Evolutionary conservation across 1,140 invertebrate species (phyloP), one percentile per base, ranked within the genome.

Genomic region (Drosophila repletoides): DNA sequence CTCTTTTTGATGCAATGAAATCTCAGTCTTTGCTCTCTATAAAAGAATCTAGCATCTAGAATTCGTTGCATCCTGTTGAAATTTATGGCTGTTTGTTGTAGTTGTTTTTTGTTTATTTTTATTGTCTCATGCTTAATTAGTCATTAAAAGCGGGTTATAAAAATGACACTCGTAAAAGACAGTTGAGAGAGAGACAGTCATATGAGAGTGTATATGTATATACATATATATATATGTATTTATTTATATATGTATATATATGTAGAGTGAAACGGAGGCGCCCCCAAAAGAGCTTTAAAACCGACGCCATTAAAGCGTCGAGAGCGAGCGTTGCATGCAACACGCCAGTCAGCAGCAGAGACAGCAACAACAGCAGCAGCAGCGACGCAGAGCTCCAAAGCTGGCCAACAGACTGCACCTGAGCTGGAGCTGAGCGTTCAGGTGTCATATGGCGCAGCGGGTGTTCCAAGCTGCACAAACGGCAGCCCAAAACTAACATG

Each of bases 381-480:
- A 21, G 7, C 40, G 29, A 31, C 49, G 51, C 60, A 69, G 12
- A 63, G 49, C 49, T 29, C 61, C 33, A 41, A 59, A 49, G 45
- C 40, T 58, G 41, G 63, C 53, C 63, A 66, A 49, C 60, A 55
- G 60, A 33, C 60, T 36, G 64, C 28, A 19, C 24, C 31, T 28
- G 40, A 46, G 38, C 72, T 84, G 80, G 75, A 84, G 80, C 80
- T 86, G 80, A 86, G 75, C 74, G 6, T 41, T 28, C 26, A 56
- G 80, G 80, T 84, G 80, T 84, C 75, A 84, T 80, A 60, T 76
- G 80, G 59, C 72, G 68, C 80, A 76, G 80, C 80, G 80, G 80
- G 79, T 86, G 79, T 67, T 74, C 58, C 12, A 12, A 36, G 38
- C 66, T 29, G 17, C 15, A 21, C 9, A 28, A 41, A 41, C 52